Conservation (phyloP, 2,888 invertebrate species). For the Chorisops tibialis region DNA sequence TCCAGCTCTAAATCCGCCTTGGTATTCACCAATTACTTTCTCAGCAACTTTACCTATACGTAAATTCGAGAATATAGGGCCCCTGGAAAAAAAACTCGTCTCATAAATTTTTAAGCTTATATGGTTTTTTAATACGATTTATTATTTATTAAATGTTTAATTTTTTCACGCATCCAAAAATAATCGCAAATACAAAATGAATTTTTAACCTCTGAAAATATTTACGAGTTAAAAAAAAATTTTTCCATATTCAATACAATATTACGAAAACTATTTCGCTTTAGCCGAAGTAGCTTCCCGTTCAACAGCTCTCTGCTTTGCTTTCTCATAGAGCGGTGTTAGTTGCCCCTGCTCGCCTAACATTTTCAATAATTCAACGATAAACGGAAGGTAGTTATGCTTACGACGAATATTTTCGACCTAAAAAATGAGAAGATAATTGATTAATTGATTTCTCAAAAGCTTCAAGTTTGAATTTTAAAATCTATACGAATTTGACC, state of each 20-base stretch:
- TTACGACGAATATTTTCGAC: constrained; percentile 88
- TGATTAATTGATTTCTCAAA: too few species aligned
- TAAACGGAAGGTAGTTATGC: constrained; percentile 96
- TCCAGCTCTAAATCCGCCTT: too few species aligned
- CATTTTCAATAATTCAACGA: constrained; percentile 88
- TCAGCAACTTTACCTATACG: too few species aligned
- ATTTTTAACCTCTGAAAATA: neutral
- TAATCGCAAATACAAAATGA: neutral
- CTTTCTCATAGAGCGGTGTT: constrained; percentile 83
- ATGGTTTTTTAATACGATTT: too few species aligned
- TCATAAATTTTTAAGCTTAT: too few species aligned
- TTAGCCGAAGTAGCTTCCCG: constrained; percentile 60
- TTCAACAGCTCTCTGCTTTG: constrained; percentile 71
- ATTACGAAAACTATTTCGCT: constrained; percentile 35
- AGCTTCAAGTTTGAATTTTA: too few species aligned
- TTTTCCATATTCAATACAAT: neutral
- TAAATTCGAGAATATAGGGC: too few species aligned
- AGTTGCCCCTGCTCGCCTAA: constrained; percentile 90
- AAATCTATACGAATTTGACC: too few species aligned
- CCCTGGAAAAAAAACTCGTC: too few species aligned
- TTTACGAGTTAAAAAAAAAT: neutral
- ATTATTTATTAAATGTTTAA: too few species aligned
- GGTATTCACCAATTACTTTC: too few species aligned
- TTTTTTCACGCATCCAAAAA: neutral
- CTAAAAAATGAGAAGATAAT: too few species aligned